Conservation (phyloP, 2,888 invertebrate species). For the Lasioglossum leucozonium region DNA sequence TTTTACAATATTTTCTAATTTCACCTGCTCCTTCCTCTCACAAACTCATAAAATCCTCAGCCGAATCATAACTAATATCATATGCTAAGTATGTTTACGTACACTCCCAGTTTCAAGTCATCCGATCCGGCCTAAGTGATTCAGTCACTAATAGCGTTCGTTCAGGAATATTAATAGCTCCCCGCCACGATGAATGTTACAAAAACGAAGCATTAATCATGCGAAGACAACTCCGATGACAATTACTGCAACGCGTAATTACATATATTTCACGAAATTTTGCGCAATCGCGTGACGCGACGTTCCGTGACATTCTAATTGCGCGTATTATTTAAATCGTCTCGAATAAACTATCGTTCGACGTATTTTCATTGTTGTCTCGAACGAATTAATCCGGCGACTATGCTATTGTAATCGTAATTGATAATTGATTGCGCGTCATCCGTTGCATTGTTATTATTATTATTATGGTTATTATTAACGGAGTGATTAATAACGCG, state of each 20-base stretch:
- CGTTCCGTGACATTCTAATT: not conserved
- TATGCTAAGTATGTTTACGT: not conserved
- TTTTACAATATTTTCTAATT: not conserved
- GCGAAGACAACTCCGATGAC: constrained; percentile 10
- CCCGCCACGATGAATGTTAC: constrained; percentile 29
- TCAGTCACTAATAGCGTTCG: constrained; percentile 30
- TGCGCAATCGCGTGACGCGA: not conserved
- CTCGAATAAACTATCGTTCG: not conserved
- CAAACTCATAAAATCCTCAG: not conserved
- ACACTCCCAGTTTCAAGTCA: not conserved
- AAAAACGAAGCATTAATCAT: constrained; percentile 45
- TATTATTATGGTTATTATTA: constrained; percentile 24
- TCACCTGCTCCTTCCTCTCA: not conserved
- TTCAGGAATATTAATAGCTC: constrained; percentile 43
- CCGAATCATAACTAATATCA: not conserved
- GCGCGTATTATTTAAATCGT: not conserved
- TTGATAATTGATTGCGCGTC: constrained; percentile 48
- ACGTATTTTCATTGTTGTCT: not conserved
- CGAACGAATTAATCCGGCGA: not conserved
- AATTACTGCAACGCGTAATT: constrained; percentile 24
- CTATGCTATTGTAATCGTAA: constrained; percentile 36
- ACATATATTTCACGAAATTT: constrained; percentile 15
- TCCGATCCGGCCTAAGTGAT: constrained; percentile 25
- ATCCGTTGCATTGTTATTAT: constrained; percentile 29
- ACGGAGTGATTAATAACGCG: constrained; percentile 38